Base-by-base conservation (phyloP, 2,797 vertebrate species). In the Aeoliscus strigatus region DNA sequence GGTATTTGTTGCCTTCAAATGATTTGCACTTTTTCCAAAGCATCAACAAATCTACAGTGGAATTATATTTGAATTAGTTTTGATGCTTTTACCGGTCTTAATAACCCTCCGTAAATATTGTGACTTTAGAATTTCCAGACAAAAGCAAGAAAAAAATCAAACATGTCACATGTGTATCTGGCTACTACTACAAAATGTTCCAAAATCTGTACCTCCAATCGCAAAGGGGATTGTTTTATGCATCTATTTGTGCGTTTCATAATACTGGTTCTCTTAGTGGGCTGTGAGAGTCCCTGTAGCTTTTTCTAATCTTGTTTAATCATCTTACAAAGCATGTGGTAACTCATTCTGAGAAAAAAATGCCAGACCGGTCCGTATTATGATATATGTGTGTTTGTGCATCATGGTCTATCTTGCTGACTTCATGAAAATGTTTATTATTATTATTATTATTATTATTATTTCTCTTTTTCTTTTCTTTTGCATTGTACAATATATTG, bases 191-290 rank as follows among this genome's bases (percentile, higher is more conserved):
- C 12, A 7, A 51, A 30, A 25, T 31, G 7, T 40, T 16, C 27
- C 29, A 21, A 9, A n/a, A n/a, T n/a, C n/a, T 60, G 36, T 53
- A 21, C 50, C 56, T 59, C 30, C 34, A 51, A 45, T 31, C 29
- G 16, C 46, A 70, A 23, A 56, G 9, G 37, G 34, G 62, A 70
- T 64, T 71, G 73, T 69, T 70, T 34, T 62, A 63, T 39, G 34
- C 34, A 41, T 52, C 29, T 59, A 27, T 26, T 48, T 51, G 45
- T 53, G 23, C 51, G 42, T 64, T 69, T 66, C 41, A 59, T 47
- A 56, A n/a, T 60, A 39, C 14, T 34, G 5, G 39, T 48, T 16
- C 12, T 44, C 38, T 29, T 46, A 15, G 57, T 49, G 58, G 46
- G 11, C 14, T 23, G 34, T 52, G 32, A 51, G 27, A 55, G 23